Evolutionary conservation across 2,888 invertebrate species (phyloP).

Genomic region (Carpatolechia fugitivella): DNA sequence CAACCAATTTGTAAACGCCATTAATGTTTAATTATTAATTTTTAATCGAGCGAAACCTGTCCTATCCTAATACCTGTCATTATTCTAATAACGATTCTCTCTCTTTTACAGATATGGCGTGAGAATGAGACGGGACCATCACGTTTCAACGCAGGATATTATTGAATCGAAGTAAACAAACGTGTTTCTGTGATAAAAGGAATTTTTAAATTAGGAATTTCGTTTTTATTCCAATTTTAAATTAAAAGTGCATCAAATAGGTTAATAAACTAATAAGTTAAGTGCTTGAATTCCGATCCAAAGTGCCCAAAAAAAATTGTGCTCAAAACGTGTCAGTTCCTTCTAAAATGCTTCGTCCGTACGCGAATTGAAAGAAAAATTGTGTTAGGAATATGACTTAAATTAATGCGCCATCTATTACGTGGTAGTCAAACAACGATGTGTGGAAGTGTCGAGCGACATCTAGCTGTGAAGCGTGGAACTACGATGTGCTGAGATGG

Average conservation of each 20-base stretch:
- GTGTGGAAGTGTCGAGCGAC: not conserved
- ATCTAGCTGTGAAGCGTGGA: slow-evolving; percentile 54
- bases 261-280: not conserved
- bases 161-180: too few species aligned
- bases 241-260: not conserved
- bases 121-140: not conserved
- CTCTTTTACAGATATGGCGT: slow-evolving; percentile 12
- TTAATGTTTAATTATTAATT: slow-evolving; percentile 6
- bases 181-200: not conserved
- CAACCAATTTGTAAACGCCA: not conserved
- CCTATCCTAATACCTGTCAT: slow-evolving; percentile 11
- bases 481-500: slow-evolving; percentile 56
- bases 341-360: not conserved
- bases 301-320: slow-evolving; percentile 1
- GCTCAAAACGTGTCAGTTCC: not conserved
- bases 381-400: not conserved
- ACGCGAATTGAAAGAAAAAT: not conserved
- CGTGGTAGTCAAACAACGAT: not conserved
- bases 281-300: slow-evolving; percentile 1
- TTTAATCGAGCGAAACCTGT: slow-evolving; percentile 12
- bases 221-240: not conserved
- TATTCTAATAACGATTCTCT: slow-evolving; percentile 15
- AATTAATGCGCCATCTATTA: not conserved
- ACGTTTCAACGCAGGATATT: too few species aligned
- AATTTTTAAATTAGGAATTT: not conserved